Evolutionary conservation across 2,888 invertebrate genomes (phyloP), one percentile per base, ranked within the genome.

Genomic region (Salticus scenicus): DNA sequence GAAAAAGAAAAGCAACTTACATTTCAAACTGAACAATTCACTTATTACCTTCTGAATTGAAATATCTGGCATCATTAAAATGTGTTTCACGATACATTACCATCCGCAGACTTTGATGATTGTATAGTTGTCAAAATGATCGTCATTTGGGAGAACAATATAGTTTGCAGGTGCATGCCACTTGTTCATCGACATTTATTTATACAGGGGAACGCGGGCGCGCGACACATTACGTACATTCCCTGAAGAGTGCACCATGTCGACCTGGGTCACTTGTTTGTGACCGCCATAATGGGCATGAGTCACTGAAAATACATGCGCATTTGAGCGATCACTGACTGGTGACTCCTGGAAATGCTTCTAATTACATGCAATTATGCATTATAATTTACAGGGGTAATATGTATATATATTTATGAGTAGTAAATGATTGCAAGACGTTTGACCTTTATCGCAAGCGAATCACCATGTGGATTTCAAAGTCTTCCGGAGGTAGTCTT

Each of bases 221-320:
- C 24, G n/a, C n/a, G 2, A 17, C 57, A 57, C 5, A 20, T 24
- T 10, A 37, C 37, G 37, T 24, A 24, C 12, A 7, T 24, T 17
- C 1, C 20, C 5, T n/a, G 42, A 17, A 10, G n/a, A 5, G 57
- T 24, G 2, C n/a, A 5, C 57, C 1, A n/a, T 10, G 17, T n/a
- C 47, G n/a, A 4, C 57, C 7, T 4, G 24, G 24, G 24, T 17
- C 57, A 57, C 57, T 7, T 17, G 57, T 57, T 57, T 57, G 57
- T 57, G 57, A 57, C 57, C 57, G 57, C 57, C 57, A 57, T 57
- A 57, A 57, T 57, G 57, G 57, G 57, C 57, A 57, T 57, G 57
- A 57, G 57, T 57, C 5, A 24, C 20, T 4, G 24, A 24, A 20
- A 57, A 57, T 2, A 17, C 57, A 57, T 57, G 57, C 57, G 57